These are phyloP conservation scores for Myiopsitta monachus DNA, from an alignment of 2,113 vertebrate genomes.

Conservation along the genomic window DNA sequence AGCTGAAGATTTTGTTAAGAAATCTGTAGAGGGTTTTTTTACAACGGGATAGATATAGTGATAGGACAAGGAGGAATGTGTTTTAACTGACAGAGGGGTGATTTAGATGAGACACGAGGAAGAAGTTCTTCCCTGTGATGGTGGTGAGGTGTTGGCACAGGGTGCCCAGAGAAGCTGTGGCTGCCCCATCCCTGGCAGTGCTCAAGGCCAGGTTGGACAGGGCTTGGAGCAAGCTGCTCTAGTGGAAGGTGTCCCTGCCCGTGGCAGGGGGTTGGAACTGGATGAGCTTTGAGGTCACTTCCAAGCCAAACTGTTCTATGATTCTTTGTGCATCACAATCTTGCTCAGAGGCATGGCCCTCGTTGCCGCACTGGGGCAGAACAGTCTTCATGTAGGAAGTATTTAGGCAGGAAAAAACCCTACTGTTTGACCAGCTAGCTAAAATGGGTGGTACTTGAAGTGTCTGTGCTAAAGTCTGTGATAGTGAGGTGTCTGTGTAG, in stretches of 20 bases:
- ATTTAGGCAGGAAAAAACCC: background rate
- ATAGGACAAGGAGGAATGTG: background rate
- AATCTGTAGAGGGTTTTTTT: background rate
- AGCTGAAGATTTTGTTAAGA: background rate
- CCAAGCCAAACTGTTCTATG: background rate
- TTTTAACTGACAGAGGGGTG: background rate
- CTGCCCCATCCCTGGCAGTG: background rate
- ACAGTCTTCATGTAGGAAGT: accelerated
- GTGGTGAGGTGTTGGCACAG: background rate
- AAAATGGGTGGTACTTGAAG: background rate
- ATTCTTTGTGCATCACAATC: background rate
- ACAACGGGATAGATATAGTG: background rate
- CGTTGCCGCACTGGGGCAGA: background rate
- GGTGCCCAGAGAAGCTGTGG: background rate
- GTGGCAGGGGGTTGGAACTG: background rate
- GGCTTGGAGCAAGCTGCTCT: background rate
- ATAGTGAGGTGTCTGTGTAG: background rate
- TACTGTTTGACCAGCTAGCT: accelerated
- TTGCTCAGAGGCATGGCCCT: background rate
- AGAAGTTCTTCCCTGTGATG: background rate
- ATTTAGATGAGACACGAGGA: background rate
- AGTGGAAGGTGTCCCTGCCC: background rate
- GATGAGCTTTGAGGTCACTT: background rate
- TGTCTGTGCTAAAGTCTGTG: accelerated
- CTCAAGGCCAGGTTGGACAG: background rate